phyloP scores from a whole-genome alignment of 2,888 invertebrate genomes.

The Brenthis daphne region DNA sequence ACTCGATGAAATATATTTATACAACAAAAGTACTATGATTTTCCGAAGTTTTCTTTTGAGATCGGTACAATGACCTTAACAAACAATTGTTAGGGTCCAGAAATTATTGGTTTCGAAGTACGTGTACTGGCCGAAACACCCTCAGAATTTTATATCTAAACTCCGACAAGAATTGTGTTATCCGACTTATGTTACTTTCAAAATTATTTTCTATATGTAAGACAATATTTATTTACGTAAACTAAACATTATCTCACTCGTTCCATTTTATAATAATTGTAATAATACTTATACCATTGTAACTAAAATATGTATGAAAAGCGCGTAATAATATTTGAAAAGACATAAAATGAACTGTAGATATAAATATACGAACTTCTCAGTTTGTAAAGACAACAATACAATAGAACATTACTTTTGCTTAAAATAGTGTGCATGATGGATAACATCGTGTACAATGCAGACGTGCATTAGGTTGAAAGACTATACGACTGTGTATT shows the following conservation, averaged over 20 bases:
- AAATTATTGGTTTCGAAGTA: constrained; percentile 8
- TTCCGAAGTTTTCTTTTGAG: neutral
- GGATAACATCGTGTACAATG: constrained; percentile 18
- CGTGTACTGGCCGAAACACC: constrained; percentile 5
- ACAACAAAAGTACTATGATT: neutral
- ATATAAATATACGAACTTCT: neutral
- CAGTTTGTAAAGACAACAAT: constrained; percentile 1
- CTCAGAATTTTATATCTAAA: constrained; percentile 15
- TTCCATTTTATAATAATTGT: neutral
- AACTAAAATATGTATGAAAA: neutral
- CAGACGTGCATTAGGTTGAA: constrained; percentile 21
- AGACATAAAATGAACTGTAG: neutral
- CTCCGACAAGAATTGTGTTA: constrained; percentile 5
- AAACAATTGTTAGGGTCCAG: constrained; percentile 9
- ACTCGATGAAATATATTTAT: neutral
- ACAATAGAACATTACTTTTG: constrained; percentile 11
- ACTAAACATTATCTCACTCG: no score
- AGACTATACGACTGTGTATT: constrained; percentile 14
- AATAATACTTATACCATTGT: neutral
- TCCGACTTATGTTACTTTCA: constrained; percentile 13
- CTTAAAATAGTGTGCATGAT: constrained; percentile 14
- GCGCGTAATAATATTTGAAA: neutral
- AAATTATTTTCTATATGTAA: neutral
- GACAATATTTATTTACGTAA: no score
- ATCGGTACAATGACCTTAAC: constrained; percentile 9